Percentiles rank a stretch among this genome's conserved stretches.
These are phyloP conservation scores for Ceraclea dissimilis DNA, from an alignment of 2,888 invertebrate genomes.

Conservation along the genomic window DNA sequence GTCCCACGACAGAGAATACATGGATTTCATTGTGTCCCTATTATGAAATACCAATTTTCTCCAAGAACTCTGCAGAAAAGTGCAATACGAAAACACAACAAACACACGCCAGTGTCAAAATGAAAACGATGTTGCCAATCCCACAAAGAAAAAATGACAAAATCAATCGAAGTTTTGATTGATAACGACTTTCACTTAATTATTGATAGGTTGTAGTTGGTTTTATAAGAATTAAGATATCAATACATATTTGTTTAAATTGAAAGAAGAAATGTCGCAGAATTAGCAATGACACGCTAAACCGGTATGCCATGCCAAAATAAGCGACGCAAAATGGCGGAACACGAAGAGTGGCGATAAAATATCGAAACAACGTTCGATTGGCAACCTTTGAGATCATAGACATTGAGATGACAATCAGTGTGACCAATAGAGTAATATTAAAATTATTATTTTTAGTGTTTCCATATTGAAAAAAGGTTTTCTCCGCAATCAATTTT, in stretches of 20 bases:
- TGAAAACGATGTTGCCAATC: neutral
- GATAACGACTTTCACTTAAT: no score
- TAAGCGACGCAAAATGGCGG: neutral
- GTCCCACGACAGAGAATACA: constrained; percentile 42
- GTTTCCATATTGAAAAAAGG: no score
- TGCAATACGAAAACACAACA: neutral
- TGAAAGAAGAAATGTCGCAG: no score
- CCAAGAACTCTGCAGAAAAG: no score
- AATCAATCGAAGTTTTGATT: no score
- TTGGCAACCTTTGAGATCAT: neutral
- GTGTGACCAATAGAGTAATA: no score
- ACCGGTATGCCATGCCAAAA: neutral
- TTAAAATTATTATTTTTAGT: neutral
- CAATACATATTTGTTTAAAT: no score
- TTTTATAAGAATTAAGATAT: no score
- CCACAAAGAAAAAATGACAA: neutral
- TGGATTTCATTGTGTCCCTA: constrained; percentile 40
- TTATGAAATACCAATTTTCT: no score
- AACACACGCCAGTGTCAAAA: neutral
- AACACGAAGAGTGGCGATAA: constrained; percentile 1
- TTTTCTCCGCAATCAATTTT: no score
- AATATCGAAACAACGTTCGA: neutral
- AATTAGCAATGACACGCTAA: neutral
- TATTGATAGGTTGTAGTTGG: no score
- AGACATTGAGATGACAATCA: no score